Evolutionary conservation across 2,888 invertebrate genomes (phyloP).

Genomic region (Hyalella azteca): DNA sequence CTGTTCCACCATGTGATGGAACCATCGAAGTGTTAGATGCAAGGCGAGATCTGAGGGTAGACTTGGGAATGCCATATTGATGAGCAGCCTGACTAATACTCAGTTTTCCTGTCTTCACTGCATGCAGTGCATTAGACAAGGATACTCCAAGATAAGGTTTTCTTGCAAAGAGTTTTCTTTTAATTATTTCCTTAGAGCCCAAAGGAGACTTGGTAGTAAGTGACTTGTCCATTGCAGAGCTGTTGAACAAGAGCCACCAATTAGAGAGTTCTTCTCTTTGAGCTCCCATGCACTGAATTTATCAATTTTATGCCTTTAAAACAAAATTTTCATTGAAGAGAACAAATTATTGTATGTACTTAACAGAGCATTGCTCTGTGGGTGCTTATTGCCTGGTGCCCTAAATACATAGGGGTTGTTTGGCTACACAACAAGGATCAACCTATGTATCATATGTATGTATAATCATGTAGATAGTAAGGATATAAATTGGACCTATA

Average conservation of each 20-base stretch:
- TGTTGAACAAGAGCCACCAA: slow-evolving; percentile 7
- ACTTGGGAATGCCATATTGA: not conserved
- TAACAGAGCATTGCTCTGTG: too few relatives aligned
- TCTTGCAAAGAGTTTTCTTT: not conserved
- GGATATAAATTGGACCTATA: too few relatives aligned
- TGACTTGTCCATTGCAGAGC: not conserved
- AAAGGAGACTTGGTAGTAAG: not conserved
- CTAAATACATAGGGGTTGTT: too few relatives aligned
- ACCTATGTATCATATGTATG: too few relatives aligned
- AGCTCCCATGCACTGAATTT: not conserved
- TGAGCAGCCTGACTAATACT: not conserved
- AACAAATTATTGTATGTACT: too few relatives aligned
- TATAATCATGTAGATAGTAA: too few relatives aligned
- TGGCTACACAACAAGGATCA: too few relatives aligned
- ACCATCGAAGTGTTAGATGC: not conserved
- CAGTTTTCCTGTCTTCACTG: not conserved
- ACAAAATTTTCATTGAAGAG: too few relatives aligned
- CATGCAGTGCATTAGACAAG: not conserved
- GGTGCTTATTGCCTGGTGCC: too few relatives aligned
- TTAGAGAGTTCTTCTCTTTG: not conserved
- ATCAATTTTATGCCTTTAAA: too few relatives aligned
- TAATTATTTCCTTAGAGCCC: not conserved
- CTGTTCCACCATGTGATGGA: not conserved
- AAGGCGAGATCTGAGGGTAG: not conserved
- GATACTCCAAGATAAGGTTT: not conserved